Conservation (phyloP, 2,888 invertebrate genomes). For the Creontiades dilutus region DNA sequence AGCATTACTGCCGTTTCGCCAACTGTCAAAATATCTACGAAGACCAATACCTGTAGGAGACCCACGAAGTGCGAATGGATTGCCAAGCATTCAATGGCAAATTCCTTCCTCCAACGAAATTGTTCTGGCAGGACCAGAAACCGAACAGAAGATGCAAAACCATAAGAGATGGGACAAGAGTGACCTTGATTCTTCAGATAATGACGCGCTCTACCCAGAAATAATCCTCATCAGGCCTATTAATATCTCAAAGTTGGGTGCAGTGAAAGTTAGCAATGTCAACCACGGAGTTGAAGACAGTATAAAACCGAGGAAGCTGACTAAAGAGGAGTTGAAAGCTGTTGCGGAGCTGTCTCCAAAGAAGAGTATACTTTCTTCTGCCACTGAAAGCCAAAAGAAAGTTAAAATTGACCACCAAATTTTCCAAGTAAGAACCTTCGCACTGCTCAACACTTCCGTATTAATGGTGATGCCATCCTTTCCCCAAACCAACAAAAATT, state of each 20-base stretch:
- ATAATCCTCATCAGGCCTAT: conserved; percentile 54
- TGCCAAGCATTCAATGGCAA: background rate
- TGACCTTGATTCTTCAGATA: background rate
- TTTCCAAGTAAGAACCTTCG: conserved; percentile 26
- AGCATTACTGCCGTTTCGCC: conserved; percentile 62
- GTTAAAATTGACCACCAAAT: conserved; percentile 34
- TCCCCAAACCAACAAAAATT: no score
- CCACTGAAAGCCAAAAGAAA: conserved; percentile 15
- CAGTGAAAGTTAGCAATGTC: background rate
- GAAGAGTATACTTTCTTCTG: background rate
- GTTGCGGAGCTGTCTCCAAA: no score
- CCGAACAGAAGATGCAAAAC: background rate
- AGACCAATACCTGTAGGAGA: conserved; percentile 14
- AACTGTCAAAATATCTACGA: conserved; percentile 51
- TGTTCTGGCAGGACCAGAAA: conserved; percentile 1
- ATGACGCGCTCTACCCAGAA: conserved; percentile 37
- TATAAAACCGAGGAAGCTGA: background rate
- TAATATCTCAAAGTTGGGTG: conserved; percentile 10
- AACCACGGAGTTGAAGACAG: conserved; percentile 9
- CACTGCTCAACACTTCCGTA: background rate
- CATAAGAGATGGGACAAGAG: conserved; percentile 23
- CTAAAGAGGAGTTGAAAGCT: background rate
- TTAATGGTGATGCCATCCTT: no score
- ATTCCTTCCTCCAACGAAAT: background rate
- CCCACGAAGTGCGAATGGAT: background rate